Conservation (phyloP, 2,113 vertebrate species). For the Dipodomys stephensi region DNA sequence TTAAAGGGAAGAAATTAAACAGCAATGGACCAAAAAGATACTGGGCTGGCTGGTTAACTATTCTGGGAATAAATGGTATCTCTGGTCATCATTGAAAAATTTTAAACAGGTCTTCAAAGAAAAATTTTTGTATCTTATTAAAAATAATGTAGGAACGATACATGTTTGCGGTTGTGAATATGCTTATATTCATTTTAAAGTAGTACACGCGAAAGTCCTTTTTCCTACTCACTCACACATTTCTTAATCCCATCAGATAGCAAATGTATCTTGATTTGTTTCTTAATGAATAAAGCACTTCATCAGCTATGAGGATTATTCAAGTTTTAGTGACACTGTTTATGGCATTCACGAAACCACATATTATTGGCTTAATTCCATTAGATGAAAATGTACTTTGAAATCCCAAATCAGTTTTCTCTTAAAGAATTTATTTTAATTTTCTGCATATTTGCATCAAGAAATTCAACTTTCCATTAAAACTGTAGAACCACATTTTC, state of each 20-base stretch:
- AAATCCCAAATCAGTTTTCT: constrained; percentile 16
- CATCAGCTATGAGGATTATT: not conserved
- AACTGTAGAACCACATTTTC: not conserved
- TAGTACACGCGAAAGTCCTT: not conserved
- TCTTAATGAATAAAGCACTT: not conserved
- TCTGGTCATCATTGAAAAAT: not conserved
- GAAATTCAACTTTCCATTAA: constrained; percentile 18
- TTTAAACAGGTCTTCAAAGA: not conserved
- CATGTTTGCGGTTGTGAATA: not conserved
- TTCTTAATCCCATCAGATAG: constrained; percentile 23
- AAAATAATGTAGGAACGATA: not conserved
- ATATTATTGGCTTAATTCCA: not conserved
- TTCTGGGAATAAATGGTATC: not conserved
- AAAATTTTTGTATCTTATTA: not conserved
- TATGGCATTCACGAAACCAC: not conserved
- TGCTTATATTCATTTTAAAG: constrained; percentile 13
- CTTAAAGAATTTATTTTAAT: not conserved
- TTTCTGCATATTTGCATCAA: not conserved
- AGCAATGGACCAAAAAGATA: not conserved
- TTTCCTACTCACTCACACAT: not conserved
- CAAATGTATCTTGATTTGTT: not conserved
- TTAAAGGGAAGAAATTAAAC: constrained; percentile 24
- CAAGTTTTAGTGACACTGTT: not conserved
- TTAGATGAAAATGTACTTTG: not conserved
- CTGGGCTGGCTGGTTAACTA: not conserved